Conservation (phyloP, 2,888 invertebrate genomes). For the Zaprionus lineosus region DNA sequence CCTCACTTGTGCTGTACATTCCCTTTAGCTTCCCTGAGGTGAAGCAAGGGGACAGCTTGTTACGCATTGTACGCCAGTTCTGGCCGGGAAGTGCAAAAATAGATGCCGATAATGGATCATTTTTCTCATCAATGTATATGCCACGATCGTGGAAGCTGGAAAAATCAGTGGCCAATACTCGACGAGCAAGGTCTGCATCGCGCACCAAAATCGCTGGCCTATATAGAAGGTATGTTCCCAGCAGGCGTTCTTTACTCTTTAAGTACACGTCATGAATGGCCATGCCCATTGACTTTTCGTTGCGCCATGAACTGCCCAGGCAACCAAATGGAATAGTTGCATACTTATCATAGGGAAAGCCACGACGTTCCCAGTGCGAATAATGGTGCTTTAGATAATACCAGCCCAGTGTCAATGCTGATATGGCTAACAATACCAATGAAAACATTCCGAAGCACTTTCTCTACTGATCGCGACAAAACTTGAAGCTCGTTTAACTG, state of each 20-base stretch:
- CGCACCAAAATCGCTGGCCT: constrained; percentile 86
- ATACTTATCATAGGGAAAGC: constrained; percentile 84
- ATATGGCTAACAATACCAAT: constrained; percentile 10
- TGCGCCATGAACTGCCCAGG: constrained; percentile 84
- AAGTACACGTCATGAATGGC: constrained; percentile 85
- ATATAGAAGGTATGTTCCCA: constrained; percentile 86
- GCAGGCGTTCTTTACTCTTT: constrained; percentile 77
- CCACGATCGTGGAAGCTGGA: constrained; percentile 87
- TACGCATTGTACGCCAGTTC: constrained; percentile 86
- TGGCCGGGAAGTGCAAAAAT: constrained; percentile 78
- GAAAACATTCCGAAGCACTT: constrained; percentile 27
- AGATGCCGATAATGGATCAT: constrained; percentile 85
- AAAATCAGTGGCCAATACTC: constrained; percentile 86
- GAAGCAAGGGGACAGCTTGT: constrained; percentile 87
- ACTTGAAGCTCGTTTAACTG: constrained; percentile 33
- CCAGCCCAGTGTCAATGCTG: constrained; percentile 41
- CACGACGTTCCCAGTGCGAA: constrained; percentile 84
- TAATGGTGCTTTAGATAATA: constrained; percentile 63
- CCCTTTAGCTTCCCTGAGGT: constrained; percentile 87
- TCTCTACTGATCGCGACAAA: constrained; percentile 7
- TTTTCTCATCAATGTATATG: constrained; percentile 85
- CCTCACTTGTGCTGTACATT: constrained; percentile 85
- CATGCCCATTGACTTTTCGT: constrained; percentile 85
- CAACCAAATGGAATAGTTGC: constrained; percentile 87
- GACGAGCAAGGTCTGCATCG: constrained; percentile 86